Conservation (phyloP, 2,888 invertebrate species). For the Prenolepis imparis region DNA sequence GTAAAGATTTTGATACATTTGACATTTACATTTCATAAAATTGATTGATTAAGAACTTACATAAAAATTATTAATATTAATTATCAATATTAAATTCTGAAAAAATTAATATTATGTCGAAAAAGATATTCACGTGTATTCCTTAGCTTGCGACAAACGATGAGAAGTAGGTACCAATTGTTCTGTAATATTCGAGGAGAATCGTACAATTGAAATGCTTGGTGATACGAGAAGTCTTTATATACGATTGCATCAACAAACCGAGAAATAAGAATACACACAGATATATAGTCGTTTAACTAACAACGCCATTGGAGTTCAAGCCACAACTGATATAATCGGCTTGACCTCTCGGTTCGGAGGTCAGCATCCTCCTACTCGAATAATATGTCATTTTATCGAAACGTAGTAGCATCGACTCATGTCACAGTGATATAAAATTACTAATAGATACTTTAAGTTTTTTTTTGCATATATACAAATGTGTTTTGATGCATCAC, state of each 20-base stretch:
- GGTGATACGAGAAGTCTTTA: slow-evolving; percentile 51
- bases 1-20: not conserved
- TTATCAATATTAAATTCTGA: not conserved
- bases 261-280: slow-evolving; percentile 51
- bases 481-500: not conserved
- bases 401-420: not conserved
- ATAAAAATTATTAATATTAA: not conserved
- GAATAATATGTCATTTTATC: slow-evolving; percentile 16
- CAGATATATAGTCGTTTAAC: not conserved
- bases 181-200: not conserved
- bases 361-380: slow-evolving; percentile 61
- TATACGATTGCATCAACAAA: slow-evolving; percentile 61
- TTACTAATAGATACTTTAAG: not conserved
- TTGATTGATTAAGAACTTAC: not conserved
- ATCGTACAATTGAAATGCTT: slow-evolving; percentile 52
- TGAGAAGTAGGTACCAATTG: not conserved
- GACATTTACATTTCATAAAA: not conserved
- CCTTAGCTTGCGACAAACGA: not conserved
- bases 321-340: slow-evolving; percentile 65
- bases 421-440: not conserved
- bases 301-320: slow-evolving; percentile 14
- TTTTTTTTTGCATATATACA: not conserved
- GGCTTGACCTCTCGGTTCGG: slow-evolving; percentile 54
- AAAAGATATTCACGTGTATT: not conserved
- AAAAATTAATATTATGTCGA: not conserved